A percentile compares a stretch with the other conserved stretches of the same genome.
Evolutionary conservation across 2,888 invertebrate genomes (phyloP).

Genomic region (Macropis europaea): DNA sequence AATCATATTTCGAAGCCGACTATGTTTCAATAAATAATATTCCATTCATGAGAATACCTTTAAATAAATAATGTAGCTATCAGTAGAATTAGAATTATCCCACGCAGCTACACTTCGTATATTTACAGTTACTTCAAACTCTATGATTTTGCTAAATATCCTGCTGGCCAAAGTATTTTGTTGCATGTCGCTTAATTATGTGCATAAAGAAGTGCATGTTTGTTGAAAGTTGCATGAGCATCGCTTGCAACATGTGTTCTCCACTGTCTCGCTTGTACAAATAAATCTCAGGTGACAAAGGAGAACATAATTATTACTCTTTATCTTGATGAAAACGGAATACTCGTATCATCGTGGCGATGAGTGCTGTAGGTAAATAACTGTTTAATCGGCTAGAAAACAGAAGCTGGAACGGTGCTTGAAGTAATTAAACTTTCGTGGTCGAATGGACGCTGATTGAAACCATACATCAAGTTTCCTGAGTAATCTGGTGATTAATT

Average conservation of each 20-base stretch:
- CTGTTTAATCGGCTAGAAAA: neutral
- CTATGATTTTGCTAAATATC: conserved; percentile 9
- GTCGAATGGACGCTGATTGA: neutral
- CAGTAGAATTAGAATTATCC: neutral
- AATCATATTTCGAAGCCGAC: neutral
- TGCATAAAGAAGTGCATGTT: neutral
- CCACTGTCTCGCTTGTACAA: neutral
- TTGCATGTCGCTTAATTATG: neutral
- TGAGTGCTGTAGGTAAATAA: neutral
- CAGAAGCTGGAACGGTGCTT: neutral
- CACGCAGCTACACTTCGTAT: neutral
- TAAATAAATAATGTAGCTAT: neutral
- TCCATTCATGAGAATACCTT: neutral
- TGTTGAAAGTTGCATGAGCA: neutral
- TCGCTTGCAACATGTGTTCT: neutral
- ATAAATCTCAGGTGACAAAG: neutral
- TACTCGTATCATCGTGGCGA: neutral
- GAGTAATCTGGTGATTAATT: neutral
- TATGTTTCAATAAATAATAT: neutral
- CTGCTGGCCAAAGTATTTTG: neutral
- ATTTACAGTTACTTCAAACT: neutral
- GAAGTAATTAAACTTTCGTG: neutral
- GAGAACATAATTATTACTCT: too few relatives aligned
- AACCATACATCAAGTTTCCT: neutral
- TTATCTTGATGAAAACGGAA: neutral